A percentile compares a stretch with the other conserved stretches of the same genome.
phyloP scores from a whole-genome alignment of 2,113 vertebrate species.

The Pangasianodon hypophthalmus region DNA sequence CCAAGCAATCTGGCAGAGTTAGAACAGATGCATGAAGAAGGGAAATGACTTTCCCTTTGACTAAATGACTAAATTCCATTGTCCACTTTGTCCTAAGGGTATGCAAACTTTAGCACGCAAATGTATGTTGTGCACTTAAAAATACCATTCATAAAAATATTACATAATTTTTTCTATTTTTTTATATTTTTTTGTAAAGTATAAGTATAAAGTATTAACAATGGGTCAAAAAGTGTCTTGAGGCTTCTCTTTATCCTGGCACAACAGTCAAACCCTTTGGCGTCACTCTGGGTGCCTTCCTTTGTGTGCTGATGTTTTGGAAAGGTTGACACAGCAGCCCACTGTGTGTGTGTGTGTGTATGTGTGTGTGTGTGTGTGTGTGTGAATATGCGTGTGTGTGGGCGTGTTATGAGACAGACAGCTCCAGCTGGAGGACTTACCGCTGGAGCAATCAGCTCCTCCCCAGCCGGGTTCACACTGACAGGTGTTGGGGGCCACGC shows the following conservation, averaged over 20 bases:
- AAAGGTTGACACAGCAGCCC: neutral
- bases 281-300: constrained; percentile 16
- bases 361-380: constrained; percentile 19
- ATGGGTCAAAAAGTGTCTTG: neutral
- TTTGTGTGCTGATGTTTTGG: constrained; percentile 8
- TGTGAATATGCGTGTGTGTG: constrained; percentile 21
- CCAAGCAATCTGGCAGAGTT: neutral
- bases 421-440: constrained; percentile 83
- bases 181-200: neutral
- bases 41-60: neutral
- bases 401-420: constrained; percentile 37
- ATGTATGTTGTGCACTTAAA: neutral
- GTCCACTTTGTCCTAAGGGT: neutral
- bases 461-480: constrained; percentile 99
- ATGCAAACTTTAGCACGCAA: neutral
- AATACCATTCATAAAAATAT: neutral
- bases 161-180: neutral
- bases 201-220: neutral
- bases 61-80: neutral
- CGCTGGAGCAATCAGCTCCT: constrained; percentile 95
- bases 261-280: constrained; percentile 18
- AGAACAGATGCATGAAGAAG: neutral
- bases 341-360: constrained; percentile 25
- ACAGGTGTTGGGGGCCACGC: constrained; percentile 97
- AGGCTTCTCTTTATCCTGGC: neutral